phyloP scores from a whole-genome alignment of 1,140 invertebrate genomes.

The Atta colombica region DNA sequence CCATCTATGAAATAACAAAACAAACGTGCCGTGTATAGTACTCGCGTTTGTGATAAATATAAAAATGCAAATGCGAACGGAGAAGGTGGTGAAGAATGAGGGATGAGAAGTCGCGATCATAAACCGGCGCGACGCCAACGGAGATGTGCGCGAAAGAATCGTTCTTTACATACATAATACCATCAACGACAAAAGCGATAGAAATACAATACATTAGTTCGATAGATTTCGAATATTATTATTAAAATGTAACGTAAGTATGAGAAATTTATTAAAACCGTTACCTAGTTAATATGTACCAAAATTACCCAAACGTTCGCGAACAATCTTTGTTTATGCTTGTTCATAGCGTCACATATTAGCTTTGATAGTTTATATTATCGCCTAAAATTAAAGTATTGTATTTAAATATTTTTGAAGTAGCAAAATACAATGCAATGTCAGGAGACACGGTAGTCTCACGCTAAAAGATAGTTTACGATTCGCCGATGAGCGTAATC shows the following conservation, averaged over 20 bases:
- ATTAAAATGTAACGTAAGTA: no score
- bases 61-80: conserved; percentile 80
- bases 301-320: neutral
- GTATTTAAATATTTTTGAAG: no score
- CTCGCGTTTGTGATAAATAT: conserved; percentile 81
- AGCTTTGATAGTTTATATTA: neutral
- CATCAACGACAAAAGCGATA: conserved; percentile 16
- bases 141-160: conserved; percentile 65
- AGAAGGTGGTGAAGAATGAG: conserved; percentile 32
- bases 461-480: no score
- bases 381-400: no score
- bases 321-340: neutral
- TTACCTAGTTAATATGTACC: neutral
- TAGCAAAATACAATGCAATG: no score
- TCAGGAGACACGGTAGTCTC: no score
- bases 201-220: neutral
- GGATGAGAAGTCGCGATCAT: conserved; percentile 67
- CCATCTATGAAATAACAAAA: conserved; percentile 55
- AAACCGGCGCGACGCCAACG: conserved; percentile 73
- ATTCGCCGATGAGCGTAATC: no score
- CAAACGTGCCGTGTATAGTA: conserved; percentile 40
- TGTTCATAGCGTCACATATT: neutral
- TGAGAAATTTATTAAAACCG: neutral
- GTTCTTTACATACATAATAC: conserved; percentile 54
- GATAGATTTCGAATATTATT: conserved; percentile 12